Conservation (phyloP, 2,797 vertebrate genomes). For the Chiloscyllium punctatum region DNA sequence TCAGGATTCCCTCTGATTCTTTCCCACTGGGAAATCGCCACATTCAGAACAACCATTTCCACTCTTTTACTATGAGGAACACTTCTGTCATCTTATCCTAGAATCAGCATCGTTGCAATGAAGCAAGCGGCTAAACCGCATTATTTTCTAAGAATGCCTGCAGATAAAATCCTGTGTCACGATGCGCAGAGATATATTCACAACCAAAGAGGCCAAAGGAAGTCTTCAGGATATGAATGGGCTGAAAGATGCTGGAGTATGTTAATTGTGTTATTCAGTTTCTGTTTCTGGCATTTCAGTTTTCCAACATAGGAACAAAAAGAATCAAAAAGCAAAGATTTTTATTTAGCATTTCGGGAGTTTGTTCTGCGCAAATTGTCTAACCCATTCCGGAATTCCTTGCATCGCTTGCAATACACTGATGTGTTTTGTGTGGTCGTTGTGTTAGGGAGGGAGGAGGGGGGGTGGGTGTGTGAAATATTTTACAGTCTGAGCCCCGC, state of each 20-base stretch:
- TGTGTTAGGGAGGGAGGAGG: neutral
- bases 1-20: neutral
- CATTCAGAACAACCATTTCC: neutral
- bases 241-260: neutral
- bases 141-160: neutral
- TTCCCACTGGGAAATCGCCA: neutral
- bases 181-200: neutral
- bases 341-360: neutral
- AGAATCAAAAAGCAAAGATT: neutral
- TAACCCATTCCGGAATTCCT: neutral
- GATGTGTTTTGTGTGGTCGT: neutral
- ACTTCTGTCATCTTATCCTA: neutral
- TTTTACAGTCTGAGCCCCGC: neutral
- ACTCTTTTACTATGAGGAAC: neutral
- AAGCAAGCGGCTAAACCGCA: neutral
- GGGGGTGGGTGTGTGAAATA: neutral
- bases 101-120: neutral
- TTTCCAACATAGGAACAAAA: neutral
- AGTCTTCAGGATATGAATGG: neutral
- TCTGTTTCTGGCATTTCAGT: neutral
- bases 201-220: neutral
- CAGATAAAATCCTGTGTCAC: neutral
- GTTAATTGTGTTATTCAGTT: neutral
- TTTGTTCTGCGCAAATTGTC: neutral
- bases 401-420: neutral